phyloP scores from a whole-genome alignment of 2,888 invertebrate genomes.

The Drosophila neonasuta region DNA sequence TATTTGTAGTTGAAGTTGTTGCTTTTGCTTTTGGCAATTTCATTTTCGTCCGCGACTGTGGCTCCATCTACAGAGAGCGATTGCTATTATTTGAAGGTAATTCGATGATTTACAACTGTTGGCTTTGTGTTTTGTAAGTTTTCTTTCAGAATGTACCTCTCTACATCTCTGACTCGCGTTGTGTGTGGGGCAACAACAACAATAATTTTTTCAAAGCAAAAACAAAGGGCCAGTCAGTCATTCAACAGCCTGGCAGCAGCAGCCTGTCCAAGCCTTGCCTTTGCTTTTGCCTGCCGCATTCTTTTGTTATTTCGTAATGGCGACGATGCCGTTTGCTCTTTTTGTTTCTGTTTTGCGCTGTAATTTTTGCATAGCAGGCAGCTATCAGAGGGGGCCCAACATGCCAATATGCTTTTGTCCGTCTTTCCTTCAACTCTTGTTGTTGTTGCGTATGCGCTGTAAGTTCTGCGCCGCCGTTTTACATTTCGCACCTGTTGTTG shows the following conservation, averaged over 20 bases:
- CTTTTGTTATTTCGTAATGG: slow-evolving; percentile 75
- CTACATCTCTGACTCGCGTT: slow-evolving; percentile 22
- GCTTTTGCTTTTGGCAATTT: slow-evolving; percentile 65
- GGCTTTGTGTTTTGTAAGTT: slow-evolving; percentile 76
- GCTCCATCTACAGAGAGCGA: slow-evolving; percentile 56
- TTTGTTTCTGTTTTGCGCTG: slow-evolving; percentile 23
- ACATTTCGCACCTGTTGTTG: slow-evolving; percentile 66
- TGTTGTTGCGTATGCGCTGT: slow-evolving; percentile 29
- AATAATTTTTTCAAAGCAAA: slow-evolving; percentile 60
- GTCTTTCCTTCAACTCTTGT: slow-evolving; percentile 11
- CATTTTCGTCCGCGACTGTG: slow-evolving; percentile 59
- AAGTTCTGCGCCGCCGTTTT: slow-evolving; percentile 27
- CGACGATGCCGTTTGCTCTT: slow-evolving; percentile 46
- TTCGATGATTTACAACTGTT: slow-evolving; percentile 78
- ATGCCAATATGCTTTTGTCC: slow-evolving; percentile 28
- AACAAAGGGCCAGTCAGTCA: slow-evolving; percentile 63
- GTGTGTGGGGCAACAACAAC: slow-evolving; percentile 57
- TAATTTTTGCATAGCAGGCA: slow-evolving; percentile 47
- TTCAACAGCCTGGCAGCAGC: slow-evolving; percentile 25
- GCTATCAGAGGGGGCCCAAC: slow-evolving; percentile 34
- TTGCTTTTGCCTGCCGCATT: slow-evolving; percentile 52
- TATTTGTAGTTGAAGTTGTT: not conserved
- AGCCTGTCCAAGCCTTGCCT: slow-evolving; percentile 26
- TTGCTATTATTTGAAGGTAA: slow-evolving; percentile 79
- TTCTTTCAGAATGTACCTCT: slow-evolving; percentile 62